A percentile compares a stretch with the other conserved stretches of the same genome.
These are phyloP conservation scores for Drosophila subobscura DNA, from an alignment of 1,140 invertebrate genomes.

Conservation along the genomic window DNA sequence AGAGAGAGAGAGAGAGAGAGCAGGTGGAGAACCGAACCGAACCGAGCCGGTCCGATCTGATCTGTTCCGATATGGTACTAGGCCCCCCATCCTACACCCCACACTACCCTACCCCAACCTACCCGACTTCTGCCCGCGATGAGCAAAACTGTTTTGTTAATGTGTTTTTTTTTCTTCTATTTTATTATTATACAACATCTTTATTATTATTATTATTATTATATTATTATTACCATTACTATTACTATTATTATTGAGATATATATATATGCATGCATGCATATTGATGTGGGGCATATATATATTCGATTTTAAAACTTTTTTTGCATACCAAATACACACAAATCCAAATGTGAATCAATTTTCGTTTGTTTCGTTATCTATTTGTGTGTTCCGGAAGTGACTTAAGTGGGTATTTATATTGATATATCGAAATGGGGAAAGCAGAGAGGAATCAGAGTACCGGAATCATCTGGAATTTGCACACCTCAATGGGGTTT, in stretches of 20 bases:
- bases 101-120: neutral
- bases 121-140: conserved; percentile 13
- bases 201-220: conserved; percentile 59
- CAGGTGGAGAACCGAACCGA: conserved; percentile 6
- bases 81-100: neutral
- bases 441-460: too few relatives aligned
- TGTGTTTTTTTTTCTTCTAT: conserved; percentile 61
- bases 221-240: conserved; percentile 16
- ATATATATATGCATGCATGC: conserved; percentile 23
- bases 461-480: too few relatives aligned
- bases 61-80: neutral
- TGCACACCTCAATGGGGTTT: too few relatives aligned
- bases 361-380: conserved; percentile 48
- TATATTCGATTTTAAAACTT: conserved; percentile 61
- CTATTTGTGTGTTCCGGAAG: conserved; percentile 4
- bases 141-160: conserved; percentile 68
- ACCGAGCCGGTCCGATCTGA: too few relatives aligned
- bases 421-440: neutral
- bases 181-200: conserved; percentile 47
- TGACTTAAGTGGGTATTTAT: neutral
- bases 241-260: conserved; percentile 13
- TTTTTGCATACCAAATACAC: conserved; percentile 78
- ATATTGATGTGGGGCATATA: conserved; percentile 18
- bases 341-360: conserved; percentile 68
- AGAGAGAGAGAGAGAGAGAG: neutral